Conservation (phyloP, 2,888 invertebrate species). For the Sabatieria punctata region DNA sequence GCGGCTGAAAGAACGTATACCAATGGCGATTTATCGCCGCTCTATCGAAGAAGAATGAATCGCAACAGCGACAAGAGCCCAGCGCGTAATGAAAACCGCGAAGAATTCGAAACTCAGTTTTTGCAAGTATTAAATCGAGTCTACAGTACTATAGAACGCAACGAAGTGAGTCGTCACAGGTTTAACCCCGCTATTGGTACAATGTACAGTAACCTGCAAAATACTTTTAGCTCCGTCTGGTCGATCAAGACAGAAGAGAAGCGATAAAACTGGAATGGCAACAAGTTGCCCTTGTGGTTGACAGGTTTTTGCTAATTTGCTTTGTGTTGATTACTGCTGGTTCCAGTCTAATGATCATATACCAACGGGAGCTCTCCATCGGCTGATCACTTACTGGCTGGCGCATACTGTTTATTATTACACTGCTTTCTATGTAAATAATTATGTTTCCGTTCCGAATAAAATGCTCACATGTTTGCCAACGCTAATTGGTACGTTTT, state of each 20-base stretch:
- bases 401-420: too few relatives aligned
- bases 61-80: too few relatives aligned
- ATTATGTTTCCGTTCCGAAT: too few relatives aligned
- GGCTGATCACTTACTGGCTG: slow-evolving; percentile 14
- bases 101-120: slow-evolving; percentile 47
- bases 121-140: slow-evolving; percentile 50
- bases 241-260: slow-evolving; percentile 59
- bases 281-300: slow-evolving; percentile 60
- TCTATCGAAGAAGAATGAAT: too few relatives aligned
- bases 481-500: too few relatives aligned
- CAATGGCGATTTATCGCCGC: too few relatives aligned
- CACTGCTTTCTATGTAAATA: too few relatives aligned
- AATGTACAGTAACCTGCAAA: not conserved
- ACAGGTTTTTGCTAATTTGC: slow-evolving; percentile 41
- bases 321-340: slow-evolving; percentile 38
- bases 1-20: too few relatives aligned
- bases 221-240: slow-evolving; percentile 45
- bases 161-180: slow-evolving; percentile 36
- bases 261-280: slow-evolving; percentile 68
- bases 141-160: slow-evolving; percentile 56
- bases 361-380: slow-evolving; percentile 21
- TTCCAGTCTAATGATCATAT: slow-evolving; percentile 23
- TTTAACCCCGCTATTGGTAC: too few relatives aligned
- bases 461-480: too few relatives aligned
- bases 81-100: too few relatives aligned